Evolutionary conservation across 2,797 vertebrate species (phyloP).

Genomic region (Danio jaintianensis): DNA sequence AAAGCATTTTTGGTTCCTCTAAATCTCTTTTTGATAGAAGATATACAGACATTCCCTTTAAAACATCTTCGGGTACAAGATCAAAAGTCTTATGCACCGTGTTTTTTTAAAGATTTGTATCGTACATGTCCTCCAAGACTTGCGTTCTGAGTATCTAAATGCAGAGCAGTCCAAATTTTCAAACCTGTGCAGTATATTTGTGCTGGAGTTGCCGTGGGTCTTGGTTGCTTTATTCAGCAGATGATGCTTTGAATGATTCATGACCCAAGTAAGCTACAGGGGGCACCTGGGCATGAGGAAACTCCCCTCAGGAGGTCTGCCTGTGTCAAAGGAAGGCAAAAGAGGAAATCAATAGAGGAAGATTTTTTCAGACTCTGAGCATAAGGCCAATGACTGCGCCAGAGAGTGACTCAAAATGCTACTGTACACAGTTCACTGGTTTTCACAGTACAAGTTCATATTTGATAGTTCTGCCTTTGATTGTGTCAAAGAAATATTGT

Average conservation of each 20-base stretch:
- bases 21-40: background rate
- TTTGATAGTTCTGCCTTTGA: background rate
- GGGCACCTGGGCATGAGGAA: conserved; percentile 43
- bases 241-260: conserved; percentile 56
- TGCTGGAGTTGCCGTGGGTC: conserved; percentile 21
- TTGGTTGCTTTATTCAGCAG: conserved; percentile 54
- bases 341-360: conserved; percentile 45
- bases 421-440: background rate
- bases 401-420: background rate
- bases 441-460: background rate
- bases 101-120: background rate
- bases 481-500: background rate
- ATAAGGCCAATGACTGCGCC: conserved; percentile 6
- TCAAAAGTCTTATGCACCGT: background rate
- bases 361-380: conserved; percentile 40
- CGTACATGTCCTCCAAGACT: background rate
- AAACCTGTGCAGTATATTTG: conserved; percentile 18
- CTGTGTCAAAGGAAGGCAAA: conserved; percentile 35
- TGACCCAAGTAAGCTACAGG: conserved; percentile 36
- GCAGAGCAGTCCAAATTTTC: conserved; percentile 28
- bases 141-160: conserved; percentile 1
- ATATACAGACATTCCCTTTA: background rate
- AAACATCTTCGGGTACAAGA: background rate
- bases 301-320: conserved; percentile 37
- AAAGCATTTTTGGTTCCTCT: background rate